Base-by-base conservation (phyloP, 37 sponge, comb jelly and placozoan species). In the Amphimedon queenslandica region DNA sequence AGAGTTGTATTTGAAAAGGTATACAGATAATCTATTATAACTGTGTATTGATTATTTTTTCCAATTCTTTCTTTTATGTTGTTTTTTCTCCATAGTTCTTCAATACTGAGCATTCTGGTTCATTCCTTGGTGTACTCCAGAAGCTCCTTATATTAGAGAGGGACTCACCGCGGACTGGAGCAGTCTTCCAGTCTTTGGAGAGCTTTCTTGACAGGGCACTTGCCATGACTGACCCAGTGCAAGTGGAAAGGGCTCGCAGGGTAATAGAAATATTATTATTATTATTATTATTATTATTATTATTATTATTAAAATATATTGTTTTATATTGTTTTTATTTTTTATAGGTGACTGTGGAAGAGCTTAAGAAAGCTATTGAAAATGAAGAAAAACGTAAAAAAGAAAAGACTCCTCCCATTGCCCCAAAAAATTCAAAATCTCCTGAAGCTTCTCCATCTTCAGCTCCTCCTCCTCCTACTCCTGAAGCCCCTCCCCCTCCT, bases 401-500 rank as follows among this genome's bases (percentile, higher is more conserved):
- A 47, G 53, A 47, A 47, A 47, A 47, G 8, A 47, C 53, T 47
- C n/a, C n/a, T n/a, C n/a, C n/a, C n/a, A n/a, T n/a, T n/a, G n/a
- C n/a, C n/a, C n/a, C n/a, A n/a, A n/a, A n/a, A n/a, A n/a, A n/a
- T n/a, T n/a, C n/a, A n/a, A n/a, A n/a, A n/a, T n/a, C n/a, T n/a
- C n/a, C n/a, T n/a, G n/a, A n/a, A n/a, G 13, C 51, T 47, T 18
- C 51, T 34, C 37, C 3, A 21, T 63, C 63, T 23, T 35, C 72
- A 29, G 20, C 57, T 31, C 70, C 64, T 11, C 76, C 16, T 1
- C 76, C 76, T n/a, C 76, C 76, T 11, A 58, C 76, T 28, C 76
- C 76, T 37, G 64, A 23, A n/a, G 42, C 41, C 30, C 65, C 76
- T 33, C 76, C 76, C n/a, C n/a, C n/a, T n/a, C n/a, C n/a, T n/a